These are phyloP conservation scores for Tethya wilhelma DNA, from an alignment of 37 sponge, comb jelly and placozoan genomes.

Conservation along the genomic window DNA sequence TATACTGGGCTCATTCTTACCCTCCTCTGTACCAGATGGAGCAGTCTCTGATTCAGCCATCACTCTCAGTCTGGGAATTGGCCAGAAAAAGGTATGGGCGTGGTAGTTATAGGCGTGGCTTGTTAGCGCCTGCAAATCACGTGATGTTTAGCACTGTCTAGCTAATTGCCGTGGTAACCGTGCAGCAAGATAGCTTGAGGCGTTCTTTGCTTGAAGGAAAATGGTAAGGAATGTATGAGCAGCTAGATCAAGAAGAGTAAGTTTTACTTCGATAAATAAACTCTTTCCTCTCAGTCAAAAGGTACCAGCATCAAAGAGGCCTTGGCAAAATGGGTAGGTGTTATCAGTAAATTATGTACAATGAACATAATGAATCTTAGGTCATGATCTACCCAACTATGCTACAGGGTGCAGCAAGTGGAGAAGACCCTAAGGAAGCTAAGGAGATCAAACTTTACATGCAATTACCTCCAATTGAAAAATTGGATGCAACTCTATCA, in stretches of 20 bases:
- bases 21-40: too few relatives aligned
- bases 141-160: background rate
- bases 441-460: slow-evolving; percentile 80
- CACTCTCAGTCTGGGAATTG: background rate
- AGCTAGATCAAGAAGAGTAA: too few relatives aligned
- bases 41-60: background rate
- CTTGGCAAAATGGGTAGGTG: slow-evolving; percentile 83
- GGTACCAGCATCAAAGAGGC: slow-evolving; percentile 93
- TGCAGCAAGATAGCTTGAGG: background rate
- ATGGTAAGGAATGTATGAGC: too few relatives aligned
- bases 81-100: background rate
- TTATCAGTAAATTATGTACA: background rate
- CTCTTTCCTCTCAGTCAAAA: slow-evolving; percentile 65
- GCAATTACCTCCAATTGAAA: slow-evolving; percentile 94
- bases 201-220: too few relatives aligned
- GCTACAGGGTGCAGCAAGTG: slow-evolving; percentile 36
- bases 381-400: background rate
- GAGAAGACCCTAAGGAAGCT: slow-evolving; percentile 81
- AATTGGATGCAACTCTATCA: slow-evolving; percentile 95
- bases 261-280: too few relatives aligned
- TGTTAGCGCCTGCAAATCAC: background rate
- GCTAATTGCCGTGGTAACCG: background rate
- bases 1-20: too few relatives aligned
- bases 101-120: background rate
- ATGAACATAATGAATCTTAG: background rate